These are phyloP conservation scores for Pheosia tremula DNA, from an alignment of 2,888 invertebrate species.

Conservation along the genomic window DNA sequence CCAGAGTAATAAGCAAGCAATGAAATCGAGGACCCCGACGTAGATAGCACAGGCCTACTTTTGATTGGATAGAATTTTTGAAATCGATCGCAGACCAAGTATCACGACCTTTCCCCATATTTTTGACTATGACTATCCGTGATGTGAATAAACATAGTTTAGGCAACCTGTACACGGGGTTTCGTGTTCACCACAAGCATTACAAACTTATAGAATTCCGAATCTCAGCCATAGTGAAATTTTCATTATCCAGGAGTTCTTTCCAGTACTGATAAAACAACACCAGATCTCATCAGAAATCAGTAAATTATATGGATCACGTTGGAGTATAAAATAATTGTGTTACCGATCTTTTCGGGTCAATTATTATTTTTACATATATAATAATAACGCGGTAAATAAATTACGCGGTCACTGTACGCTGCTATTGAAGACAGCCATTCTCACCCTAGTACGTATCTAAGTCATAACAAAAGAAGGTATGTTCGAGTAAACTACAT, in stretches of 20 bases:
- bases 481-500: not conserved
- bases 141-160: constrained; percentile 53
- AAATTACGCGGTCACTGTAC: too few relatives aligned
- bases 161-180: not conserved
- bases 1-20: constrained; percentile 26
- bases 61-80: constrained; percentile 43
- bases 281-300: too few relatives aligned
- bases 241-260: not conserved
- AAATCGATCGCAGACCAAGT: constrained; percentile 40
- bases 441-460: not conserved
- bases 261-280: too few relatives aligned
- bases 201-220: too few relatives aligned
- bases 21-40: constrained; percentile 17
- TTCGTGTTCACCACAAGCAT: not conserved
- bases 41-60: constrained; percentile 23
- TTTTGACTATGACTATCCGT: constrained; percentile 44
- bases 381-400: too few relatives aligned
- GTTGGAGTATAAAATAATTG: too few relatives aligned
- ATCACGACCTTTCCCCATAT: constrained; percentile 39
- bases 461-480: not conserved
- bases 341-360: too few relatives aligned
- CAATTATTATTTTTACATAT: too few relatives aligned
- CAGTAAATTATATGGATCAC: too few relatives aligned
- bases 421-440: not conserved
- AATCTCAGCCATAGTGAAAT: too few relatives aligned